phyloP scores from a whole-genome alignment of 2,888 invertebrate species.

The Campoplex capitator region DNA sequence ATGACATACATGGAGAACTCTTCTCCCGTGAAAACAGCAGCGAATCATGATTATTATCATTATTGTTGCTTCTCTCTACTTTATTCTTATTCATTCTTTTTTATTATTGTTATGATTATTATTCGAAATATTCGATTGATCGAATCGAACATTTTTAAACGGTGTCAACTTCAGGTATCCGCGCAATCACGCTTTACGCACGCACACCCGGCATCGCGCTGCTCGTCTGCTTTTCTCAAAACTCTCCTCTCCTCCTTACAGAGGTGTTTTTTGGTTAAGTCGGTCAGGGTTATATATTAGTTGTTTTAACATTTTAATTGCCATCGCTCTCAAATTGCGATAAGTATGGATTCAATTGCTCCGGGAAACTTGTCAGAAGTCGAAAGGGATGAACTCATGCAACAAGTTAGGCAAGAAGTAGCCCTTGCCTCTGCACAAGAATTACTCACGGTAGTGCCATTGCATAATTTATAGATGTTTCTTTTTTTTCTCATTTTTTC shows the following conservation, averaged over 20 bases:
- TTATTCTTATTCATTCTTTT: background rate
- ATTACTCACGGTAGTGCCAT: slow-evolving; percentile 90
- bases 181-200: background rate
- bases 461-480: slow-evolving; percentile 68
- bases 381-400: slow-evolving; percentile 95
- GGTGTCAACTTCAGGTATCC: slow-evolving; percentile 18
- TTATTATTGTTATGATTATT: background rate
- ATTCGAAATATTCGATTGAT: background rate
- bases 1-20: slow-evolving; percentile 13
- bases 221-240: background rate
- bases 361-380: slow-evolving; percentile 87
- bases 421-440: slow-evolving; percentile 97
- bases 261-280: slow-evolving; percentile 6
- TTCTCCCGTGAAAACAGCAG: slow-evolving; percentile 26
- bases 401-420: slow-evolving; percentile 97
- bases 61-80: background rate
- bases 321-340: background rate
- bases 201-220: background rate
- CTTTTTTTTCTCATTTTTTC: slow-evolving; percentile 31
- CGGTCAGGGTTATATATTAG: background rate
- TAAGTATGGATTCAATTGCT: slow-evolving; percentile 87
- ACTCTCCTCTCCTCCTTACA: background rate
- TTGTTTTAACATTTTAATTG: background rate
- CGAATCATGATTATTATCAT: slow-evolving; percentile 11
- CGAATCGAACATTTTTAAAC: slow-evolving; percentile 4